Conservation (phyloP, 2,113 vertebrate genomes). For the Romanogobio albipinnatus region DNA sequence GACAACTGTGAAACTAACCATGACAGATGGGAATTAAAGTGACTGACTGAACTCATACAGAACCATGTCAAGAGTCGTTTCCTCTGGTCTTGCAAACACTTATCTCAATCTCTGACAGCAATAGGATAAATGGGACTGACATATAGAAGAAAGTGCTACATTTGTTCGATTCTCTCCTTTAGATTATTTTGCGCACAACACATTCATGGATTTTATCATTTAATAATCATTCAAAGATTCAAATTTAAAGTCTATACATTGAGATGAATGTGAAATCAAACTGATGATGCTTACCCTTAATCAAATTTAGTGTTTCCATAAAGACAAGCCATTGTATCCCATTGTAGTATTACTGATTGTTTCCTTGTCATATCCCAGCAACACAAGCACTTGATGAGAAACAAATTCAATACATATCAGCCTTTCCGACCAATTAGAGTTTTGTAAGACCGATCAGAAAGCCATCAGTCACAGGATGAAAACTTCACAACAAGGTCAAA, state of each 20-base stretch:
- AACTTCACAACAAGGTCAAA: conserved; percentile 36
- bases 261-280: conserved; percentile 31
- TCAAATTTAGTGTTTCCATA: conserved; percentile 10
- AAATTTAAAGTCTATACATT: background rate
- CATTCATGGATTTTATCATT: background rate
- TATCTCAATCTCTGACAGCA: conserved; percentile 26
- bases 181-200: background rate
- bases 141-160: background rate
- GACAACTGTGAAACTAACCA: conserved; percentile 81
- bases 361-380: conserved; percentile 18
- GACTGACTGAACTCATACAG: conserved; percentile 67
- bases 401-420: conserved; percentile 28
- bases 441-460: conserved; percentile 14
- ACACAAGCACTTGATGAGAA: conserved; percentile 18
- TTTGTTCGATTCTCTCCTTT: background rate
- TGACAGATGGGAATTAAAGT: conserved; percentile 80
- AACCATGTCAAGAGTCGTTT: conserved; percentile 47
- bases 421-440: conserved; percentile 16
- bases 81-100: background rate
- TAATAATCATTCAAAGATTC: background rate
- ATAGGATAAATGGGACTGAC: background rate
- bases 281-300: background rate
- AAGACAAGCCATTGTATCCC: conserved; percentile 9
- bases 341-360: conserved; percentile 1
- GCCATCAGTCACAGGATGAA: conserved; percentile 28